Conservation (phyloP, 1,140 invertebrate species). For the Cherax destructor region DNA sequence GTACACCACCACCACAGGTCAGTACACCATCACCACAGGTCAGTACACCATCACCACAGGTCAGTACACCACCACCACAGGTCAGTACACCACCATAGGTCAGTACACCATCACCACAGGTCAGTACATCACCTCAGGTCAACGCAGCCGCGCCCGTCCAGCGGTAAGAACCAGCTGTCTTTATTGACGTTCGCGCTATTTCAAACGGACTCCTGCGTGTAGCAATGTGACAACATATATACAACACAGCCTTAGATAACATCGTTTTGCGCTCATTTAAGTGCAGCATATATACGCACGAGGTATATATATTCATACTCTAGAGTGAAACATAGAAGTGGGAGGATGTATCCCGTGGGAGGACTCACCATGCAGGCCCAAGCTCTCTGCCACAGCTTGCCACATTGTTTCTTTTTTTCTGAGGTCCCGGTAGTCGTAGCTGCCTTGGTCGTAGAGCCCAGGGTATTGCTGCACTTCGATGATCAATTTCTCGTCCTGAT, state of each 20-base stretch:
- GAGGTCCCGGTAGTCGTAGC: conserved; percentile 54
- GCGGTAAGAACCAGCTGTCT: background rate
- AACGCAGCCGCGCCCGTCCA: background rate
- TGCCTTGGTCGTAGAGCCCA: conserved; percentile 56
- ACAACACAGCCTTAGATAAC: background rate
- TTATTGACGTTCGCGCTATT: background rate
- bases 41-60: no score
- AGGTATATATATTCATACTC: no score
- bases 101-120: no score
- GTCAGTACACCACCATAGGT: no score
- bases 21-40: no score
- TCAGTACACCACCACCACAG: no score
- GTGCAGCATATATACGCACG: no score
- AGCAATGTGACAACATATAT: background rate
- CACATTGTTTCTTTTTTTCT: conserved; percentile 57
- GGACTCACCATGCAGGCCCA: conserved; percentile 55
- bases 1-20: no score
- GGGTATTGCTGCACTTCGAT: conserved; percentile 64
- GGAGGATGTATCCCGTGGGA: background rate
- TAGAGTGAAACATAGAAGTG: background rate
- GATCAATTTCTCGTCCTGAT: conserved; percentile 58
- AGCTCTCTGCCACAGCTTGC: conserved; percentile 40
- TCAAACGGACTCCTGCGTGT: no score
- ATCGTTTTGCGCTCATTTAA: no score
- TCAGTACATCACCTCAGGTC: background rate